Evolutionary conservation across 1,140 invertebrate species (phyloP).

Genomic region (Leptinotarsa undecemlineata): DNA sequence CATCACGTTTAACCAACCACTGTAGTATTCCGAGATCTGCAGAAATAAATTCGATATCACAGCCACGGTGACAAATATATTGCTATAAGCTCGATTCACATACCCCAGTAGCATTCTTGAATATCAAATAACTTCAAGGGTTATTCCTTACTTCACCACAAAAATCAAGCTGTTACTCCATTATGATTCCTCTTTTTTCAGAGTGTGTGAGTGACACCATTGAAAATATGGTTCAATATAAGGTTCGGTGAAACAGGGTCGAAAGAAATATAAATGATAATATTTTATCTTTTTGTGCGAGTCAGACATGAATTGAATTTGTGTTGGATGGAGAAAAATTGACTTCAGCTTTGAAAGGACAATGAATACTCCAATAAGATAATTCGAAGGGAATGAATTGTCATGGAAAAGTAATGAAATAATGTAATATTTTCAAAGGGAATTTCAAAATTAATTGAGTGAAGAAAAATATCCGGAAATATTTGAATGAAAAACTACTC

Average conservation of each 20-base stretch:
- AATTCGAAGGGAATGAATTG: no score
- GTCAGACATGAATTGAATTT: not conserved
- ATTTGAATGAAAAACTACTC: no score
- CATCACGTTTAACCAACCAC: not conserved
- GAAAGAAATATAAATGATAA: conserved; percentile 6
- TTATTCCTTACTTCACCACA: conserved; percentile 6
- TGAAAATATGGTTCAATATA: conserved; percentile 8
- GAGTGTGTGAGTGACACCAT: not conserved
- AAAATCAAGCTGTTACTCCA: not conserved
- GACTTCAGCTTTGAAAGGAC: no score
- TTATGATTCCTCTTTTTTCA: not conserved
- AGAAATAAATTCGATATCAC: not conserved
- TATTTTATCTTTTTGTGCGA: not conserved
- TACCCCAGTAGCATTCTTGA: not conserved
- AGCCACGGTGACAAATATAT: not conserved
- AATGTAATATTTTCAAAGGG: no score
- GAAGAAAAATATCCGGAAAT: no score
- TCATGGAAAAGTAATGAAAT: no score
- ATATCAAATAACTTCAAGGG: not conserved
- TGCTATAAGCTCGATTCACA: not conserved
- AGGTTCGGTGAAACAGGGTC: not conserved
- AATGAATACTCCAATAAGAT: no score
- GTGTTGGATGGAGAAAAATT: no score
- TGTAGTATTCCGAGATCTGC: not conserved
- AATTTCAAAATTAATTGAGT: no score